Evolutionary conservation across 2,888 invertebrate species (phyloP).

Genomic region (Zele albiditarsus): DNA sequence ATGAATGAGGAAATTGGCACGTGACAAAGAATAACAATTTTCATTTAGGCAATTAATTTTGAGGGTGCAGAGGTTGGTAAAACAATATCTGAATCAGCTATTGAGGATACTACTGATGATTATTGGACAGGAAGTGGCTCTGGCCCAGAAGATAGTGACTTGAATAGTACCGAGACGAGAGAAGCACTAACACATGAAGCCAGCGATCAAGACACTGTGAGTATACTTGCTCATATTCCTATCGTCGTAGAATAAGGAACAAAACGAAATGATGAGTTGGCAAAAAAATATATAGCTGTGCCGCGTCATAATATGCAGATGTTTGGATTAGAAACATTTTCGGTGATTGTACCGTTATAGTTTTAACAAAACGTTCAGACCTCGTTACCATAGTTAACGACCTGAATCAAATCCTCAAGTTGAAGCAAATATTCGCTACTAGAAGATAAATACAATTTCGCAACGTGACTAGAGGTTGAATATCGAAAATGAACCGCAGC

Average conservation of each 20-base stretch:
- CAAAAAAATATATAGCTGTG: background rate
- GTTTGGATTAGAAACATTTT: too few species aligned
- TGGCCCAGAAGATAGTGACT: conserved; percentile 65
- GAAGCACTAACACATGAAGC: conserved; percentile 84
- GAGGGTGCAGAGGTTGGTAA: conserved; percentile 62
- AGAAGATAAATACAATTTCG: background rate
- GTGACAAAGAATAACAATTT: background rate
- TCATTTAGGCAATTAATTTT: background rate
- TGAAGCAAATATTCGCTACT: too few species aligned
- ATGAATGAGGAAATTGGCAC: background rate
- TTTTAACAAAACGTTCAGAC: too few species aligned
- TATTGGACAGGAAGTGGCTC: conserved; percentile 71
- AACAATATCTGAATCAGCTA: conserved; percentile 57
- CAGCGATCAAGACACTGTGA: conserved; percentile 85
- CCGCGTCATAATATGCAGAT: background rate
- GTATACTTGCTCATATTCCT: conserved; percentile 61
- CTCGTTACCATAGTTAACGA: too few species aligned
- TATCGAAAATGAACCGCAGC: conserved; percentile 22
- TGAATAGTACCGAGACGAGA: conserved; percentile 78
- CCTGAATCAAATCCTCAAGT: too few species aligned
- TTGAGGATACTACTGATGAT: conserved; percentile 69
- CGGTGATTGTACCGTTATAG: too few species aligned
- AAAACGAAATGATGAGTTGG: background rate
- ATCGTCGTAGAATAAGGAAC: background rate
- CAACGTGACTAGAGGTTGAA: background rate